Percentiles rank a stretch among this genome's conserved stretches.
Conservation (phyloP, 2,113 vertebrate genomes). For the Clarias macrocephalus region DNA sequence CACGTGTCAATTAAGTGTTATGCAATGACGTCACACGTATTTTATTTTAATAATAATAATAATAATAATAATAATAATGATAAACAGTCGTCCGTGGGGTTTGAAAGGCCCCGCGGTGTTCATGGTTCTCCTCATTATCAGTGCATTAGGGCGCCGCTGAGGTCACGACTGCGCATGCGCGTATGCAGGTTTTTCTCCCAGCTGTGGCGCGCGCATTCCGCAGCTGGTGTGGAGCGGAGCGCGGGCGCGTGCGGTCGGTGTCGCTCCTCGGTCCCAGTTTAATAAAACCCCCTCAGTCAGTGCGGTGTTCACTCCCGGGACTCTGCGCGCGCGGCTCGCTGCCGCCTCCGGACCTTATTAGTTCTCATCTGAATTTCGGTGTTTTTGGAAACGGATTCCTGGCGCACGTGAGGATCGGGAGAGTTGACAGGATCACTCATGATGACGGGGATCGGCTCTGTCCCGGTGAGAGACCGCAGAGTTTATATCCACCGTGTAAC, state of each 20-base stretch:
- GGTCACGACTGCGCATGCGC: conserved; percentile 33
- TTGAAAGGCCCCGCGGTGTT: background rate
- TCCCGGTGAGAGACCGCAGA: conserved; percentile 26
- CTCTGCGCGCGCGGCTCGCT: background rate
- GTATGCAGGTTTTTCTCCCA: conserved; percentile 17
- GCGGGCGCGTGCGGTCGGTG: conserved; percentile 26
- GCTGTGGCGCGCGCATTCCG: conserved; percentile 52
- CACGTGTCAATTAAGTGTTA: background rate
- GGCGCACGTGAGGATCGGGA: conserved; percentile 21
- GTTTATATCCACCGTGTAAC: background rate
- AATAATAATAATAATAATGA: conserved; percentile 2
- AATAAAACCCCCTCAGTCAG: no score
- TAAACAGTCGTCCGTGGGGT: background rate
- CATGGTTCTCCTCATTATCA: background rate
- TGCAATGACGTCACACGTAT: background rate
- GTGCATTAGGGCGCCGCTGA: background rate
- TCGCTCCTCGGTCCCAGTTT: background rate
- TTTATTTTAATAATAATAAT: background rate
- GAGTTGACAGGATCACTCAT: background rate
- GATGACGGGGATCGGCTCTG: conserved; percentile 32
- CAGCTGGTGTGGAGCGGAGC: conserved; percentile 31
- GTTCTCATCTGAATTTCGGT: background rate
- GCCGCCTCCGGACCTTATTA: background rate
- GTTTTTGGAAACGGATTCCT: background rate
- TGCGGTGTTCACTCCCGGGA: background rate